Percentiles rank a stretch among this genome's conserved stretches.
phyloP scores from a whole-genome alignment of 2,797 vertebrate species.

The Neomorphus geoffroyi region DNA sequence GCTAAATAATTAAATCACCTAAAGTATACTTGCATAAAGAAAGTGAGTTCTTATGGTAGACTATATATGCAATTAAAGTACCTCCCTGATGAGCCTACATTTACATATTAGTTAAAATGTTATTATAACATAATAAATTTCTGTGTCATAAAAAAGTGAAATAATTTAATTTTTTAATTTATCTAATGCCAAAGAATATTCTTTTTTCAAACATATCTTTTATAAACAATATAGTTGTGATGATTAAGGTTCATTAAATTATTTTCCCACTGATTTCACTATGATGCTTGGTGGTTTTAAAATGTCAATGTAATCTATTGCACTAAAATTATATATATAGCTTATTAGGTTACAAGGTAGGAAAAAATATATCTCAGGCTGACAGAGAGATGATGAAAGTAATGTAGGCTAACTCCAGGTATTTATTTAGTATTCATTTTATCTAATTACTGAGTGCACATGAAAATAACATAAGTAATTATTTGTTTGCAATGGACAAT shows the following conservation, averaged over 20 bases:
- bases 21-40: slow-evolving; percentile 40
- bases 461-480: slow-evolving; percentile 20
- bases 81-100: slow-evolving; percentile 45
- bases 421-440: slow-evolving; percentile 27
- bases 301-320: slow-evolving; percentile 22
- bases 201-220: slow-evolving; percentile 39
- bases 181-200: not conserved
- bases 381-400: not conserved
- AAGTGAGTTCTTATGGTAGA: slow-evolving; percentile 45
- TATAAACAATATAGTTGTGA: slow-evolving; percentile 45
- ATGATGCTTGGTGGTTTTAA: slow-evolving; percentile 24
- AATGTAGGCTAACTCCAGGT: not conserved
- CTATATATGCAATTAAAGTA: slow-evolving; percentile 51
- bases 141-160: slow-evolving; percentile 31
- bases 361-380: not conserved
- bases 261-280: slow-evolving; percentile 48
- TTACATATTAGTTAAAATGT: slow-evolving; percentile 48
- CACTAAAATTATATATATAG: not conserved
- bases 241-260: slow-evolving; percentile 40
- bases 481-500: slow-evolving; percentile 33
- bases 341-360: not conserved
- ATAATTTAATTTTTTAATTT: slow-evolving; percentile 39
- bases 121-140: slow-evolving; percentile 36
- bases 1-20: slow-evolving; percentile 63
- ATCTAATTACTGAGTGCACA: not conserved